These are phyloP conservation scores for Drosophila ambigua DNA, from an alignment of 1,140 invertebrate genomes.

Conservation along the genomic window DNA sequence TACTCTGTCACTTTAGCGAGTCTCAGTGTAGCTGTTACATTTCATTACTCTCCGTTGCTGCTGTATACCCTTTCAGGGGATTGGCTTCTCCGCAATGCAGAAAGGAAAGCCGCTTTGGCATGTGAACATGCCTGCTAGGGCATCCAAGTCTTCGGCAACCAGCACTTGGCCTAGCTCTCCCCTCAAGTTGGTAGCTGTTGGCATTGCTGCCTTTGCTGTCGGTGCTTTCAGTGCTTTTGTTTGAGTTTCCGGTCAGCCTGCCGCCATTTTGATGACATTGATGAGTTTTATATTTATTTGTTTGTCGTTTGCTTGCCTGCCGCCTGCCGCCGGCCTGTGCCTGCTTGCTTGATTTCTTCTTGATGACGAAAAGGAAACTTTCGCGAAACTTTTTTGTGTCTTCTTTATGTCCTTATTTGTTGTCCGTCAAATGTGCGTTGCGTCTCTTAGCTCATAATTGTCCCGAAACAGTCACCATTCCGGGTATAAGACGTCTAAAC, in stretches of 20 bases:
- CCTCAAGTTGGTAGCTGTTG: constrained; percentile 9
- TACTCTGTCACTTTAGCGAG: constrained; percentile 56
- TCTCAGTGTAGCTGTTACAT: constrained; percentile 59
- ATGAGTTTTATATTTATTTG: constrained; percentile 77
- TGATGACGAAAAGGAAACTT: constrained; percentile 68
- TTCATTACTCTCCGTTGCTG: constrained; percentile 54
- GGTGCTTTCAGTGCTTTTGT: constrained; percentile 17
- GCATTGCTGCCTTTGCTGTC: neutral
- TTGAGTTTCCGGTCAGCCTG: constrained; percentile 40
- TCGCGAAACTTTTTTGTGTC: constrained; percentile 14
- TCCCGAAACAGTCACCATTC: constrained; percentile 7
- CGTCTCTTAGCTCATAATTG: constrained; percentile 65
- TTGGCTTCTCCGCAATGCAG: too few relatives aligned
- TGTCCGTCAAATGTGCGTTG: constrained; percentile 45
- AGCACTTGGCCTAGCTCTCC: constrained; percentile 26
- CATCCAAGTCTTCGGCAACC: too few relatives aligned
- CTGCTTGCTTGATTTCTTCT: constrained; percentile 60
- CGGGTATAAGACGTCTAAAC: neutral
- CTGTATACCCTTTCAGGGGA: too few relatives aligned
- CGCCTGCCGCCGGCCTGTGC: too few relatives aligned
- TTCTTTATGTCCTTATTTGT: constrained; percentile 53
- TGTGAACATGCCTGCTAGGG: too few relatives aligned
- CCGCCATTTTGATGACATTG: constrained; percentile 70
- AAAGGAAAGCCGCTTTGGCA: too few relatives aligned
- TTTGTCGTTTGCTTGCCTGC: constrained; percentile 21